These are phyloP conservation scores for Cetonia aurata DNA, from an alignment of 2,888 invertebrate genomes.

Conservation along the genomic window DNA sequence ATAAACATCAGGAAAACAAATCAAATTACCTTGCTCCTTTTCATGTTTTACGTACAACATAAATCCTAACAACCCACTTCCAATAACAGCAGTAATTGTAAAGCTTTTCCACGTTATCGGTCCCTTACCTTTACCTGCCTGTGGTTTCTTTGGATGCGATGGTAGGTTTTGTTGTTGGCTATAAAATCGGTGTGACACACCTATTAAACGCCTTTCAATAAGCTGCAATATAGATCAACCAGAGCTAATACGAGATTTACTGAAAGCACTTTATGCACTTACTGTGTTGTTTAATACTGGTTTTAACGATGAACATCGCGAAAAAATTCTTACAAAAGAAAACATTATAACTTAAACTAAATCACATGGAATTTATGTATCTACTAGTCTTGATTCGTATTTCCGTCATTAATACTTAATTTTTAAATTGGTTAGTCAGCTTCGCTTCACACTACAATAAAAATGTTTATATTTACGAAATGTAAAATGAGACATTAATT, in stretches of 20 bases:
- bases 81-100: conserved; percentile 75
- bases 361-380: too few species aligned
- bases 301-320: not conserved
- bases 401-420: too few species aligned
- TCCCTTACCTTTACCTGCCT: conserved; percentile 65
- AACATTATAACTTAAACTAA: conserved; percentile 16
- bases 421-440: too few species aligned
- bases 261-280: not conserved
- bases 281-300: conserved; percentile 24
- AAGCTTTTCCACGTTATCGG: conserved; percentile 89
- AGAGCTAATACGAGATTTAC: too few species aligned
- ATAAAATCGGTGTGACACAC: not conserved
- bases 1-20: not conserved
- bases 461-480: too few species aligned
- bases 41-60: conserved; percentile 84
- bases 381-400: too few species aligned
- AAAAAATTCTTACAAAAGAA: conserved; percentile 13
- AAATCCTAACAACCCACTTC: conserved; percentile 75
- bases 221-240: not conserved
- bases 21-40: conserved; percentile 77
- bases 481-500: too few species aligned
- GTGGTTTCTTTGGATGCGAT: conserved; percentile 27
- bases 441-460: too few species aligned
- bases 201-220: not conserved
- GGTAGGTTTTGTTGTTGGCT: not conserved